A percentile compares a stretch with the other conserved stretches of the same genome.
Evolutionary conservation across 2,797 vertebrate genomes (phyloP).

Genomic region (Parauchenoglanis ngamensis): DNA sequence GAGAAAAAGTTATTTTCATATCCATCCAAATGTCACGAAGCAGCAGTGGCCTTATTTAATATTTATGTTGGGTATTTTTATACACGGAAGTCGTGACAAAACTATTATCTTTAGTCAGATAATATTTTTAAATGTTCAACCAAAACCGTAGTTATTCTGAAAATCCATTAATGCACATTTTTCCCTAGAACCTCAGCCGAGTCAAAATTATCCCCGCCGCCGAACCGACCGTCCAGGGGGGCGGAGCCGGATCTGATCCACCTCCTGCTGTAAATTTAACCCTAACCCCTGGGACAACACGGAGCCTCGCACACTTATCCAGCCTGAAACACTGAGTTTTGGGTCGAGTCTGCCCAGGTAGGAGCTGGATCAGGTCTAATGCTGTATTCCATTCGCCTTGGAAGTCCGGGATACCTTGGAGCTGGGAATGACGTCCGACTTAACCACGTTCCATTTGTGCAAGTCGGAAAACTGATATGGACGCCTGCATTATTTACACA

Average conservation of each 20-base stretch:
- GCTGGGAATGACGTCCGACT: too few species aligned
- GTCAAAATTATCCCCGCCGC: background rate
- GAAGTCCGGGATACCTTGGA: too few species aligned
- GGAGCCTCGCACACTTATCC: background rate
- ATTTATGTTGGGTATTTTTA: conserved; percentile 7
- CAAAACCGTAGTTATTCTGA: background rate
- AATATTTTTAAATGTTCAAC: background rate
- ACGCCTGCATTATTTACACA: too few species aligned
- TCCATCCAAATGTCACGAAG: background rate
- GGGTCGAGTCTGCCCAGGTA: background rate
- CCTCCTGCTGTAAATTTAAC: background rate
- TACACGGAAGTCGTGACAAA: background rate
- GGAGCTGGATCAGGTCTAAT: background rate
- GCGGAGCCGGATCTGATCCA: background rate
- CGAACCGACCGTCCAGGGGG: background rate
- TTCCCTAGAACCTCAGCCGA: background rate
- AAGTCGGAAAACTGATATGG: too few species aligned
- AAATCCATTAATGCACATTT: background rate
- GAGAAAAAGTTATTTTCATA: background rate
- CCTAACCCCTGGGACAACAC: background rate
- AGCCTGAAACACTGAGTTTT: background rate
- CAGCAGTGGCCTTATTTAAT: conserved; percentile 11
- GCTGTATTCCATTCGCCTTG: too few species aligned
- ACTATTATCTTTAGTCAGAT: background rate
- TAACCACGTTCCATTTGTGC: too few species aligned